Evolutionary conservation across 2,797 vertebrate species (phyloP), one percentile per base, ranked within the genome.

Genomic region (Pteropus rufus): DNA sequence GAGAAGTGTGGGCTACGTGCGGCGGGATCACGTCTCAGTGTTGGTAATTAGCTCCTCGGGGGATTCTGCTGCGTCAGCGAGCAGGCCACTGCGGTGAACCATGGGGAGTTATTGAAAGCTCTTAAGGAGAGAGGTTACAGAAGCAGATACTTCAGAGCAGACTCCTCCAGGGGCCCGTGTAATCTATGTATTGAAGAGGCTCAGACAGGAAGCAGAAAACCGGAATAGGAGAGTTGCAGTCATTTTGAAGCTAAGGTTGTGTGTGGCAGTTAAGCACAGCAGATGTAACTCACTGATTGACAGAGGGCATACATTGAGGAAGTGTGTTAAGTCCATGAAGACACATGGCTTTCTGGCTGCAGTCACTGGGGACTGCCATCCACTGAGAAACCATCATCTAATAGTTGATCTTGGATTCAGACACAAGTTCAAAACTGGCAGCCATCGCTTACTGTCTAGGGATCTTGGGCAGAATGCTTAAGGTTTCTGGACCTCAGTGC

Each of bases 81-180:
- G 91, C 85, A 91, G 24, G 26, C 36, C 26, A 95, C 67, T 77
- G 16, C 10, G 34, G 0, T 89, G 94, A 95, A 39, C 65, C 46
- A 39, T 79, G 31, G 16, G 56, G 26, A 75, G 49, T 86, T 80
- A 67, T 21, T 93, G 65, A 91, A 70, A 69, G 14, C 31, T 89
- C 31, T 73, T 58, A 91, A 75, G 29, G n/a, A 79, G 41, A 64
- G 10, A 26, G 64, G 7, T 60, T 79, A 75, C 0, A 94, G 56
- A 92, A 95, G n/a, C 19, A 93, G 24, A 77, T 94, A 10, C 81
- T 91, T 95, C 89, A 69, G 21, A 36, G n/a, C 91, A 24, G 3
- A 69, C 83, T 88, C 1, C 3, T 52, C 4, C 52, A 62, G 8
- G 4, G 18, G 54, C 34, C 21, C 67, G 4, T 82, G 56, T 60